Evolutionary conservation across 64 coral and sea anemone genomes (phyloP), one percentile per base, ranked within the genome.

Genomic region (Pachyseris speciosa): DNA sequence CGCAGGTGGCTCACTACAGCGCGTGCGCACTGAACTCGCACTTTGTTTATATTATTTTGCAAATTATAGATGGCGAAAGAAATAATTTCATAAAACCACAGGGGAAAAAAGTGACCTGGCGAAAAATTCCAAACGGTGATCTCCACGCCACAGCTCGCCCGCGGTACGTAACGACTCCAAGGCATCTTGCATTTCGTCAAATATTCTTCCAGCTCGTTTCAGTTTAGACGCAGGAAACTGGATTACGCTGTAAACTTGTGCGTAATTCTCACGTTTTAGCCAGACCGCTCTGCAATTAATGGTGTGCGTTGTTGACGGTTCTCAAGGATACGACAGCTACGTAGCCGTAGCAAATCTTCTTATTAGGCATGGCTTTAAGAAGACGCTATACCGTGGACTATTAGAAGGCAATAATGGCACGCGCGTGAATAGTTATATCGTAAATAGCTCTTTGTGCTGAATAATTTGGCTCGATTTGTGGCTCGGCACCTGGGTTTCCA

Each of bases 361-460:
- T 12, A 40, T 33, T 36, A 22, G 30, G 10, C 75, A 34, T 9
- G 12, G 16, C n/a, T 37, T 79, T 36, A 57, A 57, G 37, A 57
- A 37, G 47, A 2, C 31, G 47, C 47, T 9, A 47, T 15, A 45
- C 28, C 12, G 43, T 15, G 2, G 43, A 55, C 53, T 17, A 36
- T 63, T 61, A 81, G 11, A 22, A 63, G 3, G 50, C 52, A 20
- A 60, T 61, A 24, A 81, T 81, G 53, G 3, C 2, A 0, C 34
- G 9, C 12, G 77, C 7, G 27, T 33, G 9, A 81, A 60, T 61
- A 52, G 31, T 60, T 60, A 22, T 60, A 31, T 59, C 19, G 4
- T 78, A 58, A 80, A 63, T 81, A 61, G 29, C 22, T 41, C 29
- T 81, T 81, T 81, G 77, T 81, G 32, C 53, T 36, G 34, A 13